phyloP scores from a whole-genome alignment of 2,797 vertebrate genomes.

The Sardinella longiceps region DNA sequence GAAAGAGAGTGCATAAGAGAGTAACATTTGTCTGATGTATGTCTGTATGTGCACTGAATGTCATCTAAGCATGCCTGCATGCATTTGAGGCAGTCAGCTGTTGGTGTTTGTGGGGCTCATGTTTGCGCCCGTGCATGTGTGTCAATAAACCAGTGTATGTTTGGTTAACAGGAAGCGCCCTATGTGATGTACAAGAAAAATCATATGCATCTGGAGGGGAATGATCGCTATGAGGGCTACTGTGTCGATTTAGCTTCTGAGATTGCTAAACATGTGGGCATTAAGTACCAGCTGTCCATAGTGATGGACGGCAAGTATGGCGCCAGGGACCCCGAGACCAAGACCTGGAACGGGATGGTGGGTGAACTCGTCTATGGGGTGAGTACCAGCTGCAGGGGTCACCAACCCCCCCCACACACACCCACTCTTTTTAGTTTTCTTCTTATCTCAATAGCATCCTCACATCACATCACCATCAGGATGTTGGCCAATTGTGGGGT shows the following conservation, averaged over 20 bases:
- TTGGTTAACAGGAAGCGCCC: constrained; percentile 97
- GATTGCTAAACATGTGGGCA: constrained; percentile 99
- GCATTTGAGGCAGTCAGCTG: constrained; percentile 35
- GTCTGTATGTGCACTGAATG: constrained; percentile 10
- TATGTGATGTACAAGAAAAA: constrained; percentile 99
- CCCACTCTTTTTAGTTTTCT: background rate
- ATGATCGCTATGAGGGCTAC: constrained; percentile 99
- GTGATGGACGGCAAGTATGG: constrained; percentile 99
- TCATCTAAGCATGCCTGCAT: constrained; percentile 53
- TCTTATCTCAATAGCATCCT: background rate
- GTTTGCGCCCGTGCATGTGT: constrained; percentile 56
- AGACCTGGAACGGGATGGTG: constrained; percentile 99
- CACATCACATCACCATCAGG: background rate
- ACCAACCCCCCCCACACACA: background rate
- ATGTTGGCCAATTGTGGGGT: background rate
- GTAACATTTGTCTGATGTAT: constrained; percentile 38
- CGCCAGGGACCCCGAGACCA: constrained; percentile 98
- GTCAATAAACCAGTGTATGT: constrained; percentile 81
- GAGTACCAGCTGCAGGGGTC: constrained; percentile 75
- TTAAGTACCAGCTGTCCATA: constrained; percentile 99
- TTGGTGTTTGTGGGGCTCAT: background rate
- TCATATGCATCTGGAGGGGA: constrained; percentile 97
- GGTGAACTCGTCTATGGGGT: constrained; percentile 99
- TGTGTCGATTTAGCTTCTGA: constrained; percentile 99
- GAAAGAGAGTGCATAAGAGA: constrained; percentile 1